A percentile compares a stretch with the other conserved stretches of the same genome.
Evolutionary conservation across 2,888 invertebrate genomes (phyloP).

Genomic region (Scelioninae gen. 1): DNA sequence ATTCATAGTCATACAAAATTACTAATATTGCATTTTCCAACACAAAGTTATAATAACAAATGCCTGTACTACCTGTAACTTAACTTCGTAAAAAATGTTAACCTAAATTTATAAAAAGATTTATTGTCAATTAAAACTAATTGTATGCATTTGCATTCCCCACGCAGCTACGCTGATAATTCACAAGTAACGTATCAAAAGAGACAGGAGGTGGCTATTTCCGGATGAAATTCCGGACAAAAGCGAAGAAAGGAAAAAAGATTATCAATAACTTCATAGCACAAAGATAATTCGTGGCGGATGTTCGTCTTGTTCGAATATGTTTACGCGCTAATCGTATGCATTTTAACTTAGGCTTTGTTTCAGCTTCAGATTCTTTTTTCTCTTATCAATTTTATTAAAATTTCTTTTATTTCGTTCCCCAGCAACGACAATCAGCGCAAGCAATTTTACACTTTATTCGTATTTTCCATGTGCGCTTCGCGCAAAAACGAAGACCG

Average conservation of each 20-base stretch:
- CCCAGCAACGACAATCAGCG: constrained; percentile 55
- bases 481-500: constrained; percentile 51
- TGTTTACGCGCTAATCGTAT: constrained; percentile 53
- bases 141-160: constrained; percentile 30
- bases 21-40: too few relatives aligned
- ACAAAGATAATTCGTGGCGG: constrained; percentile 57
- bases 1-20: too few relatives aligned
- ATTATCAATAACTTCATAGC: constrained; percentile 56
- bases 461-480: constrained; percentile 58
- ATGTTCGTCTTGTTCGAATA: constrained; percentile 48
- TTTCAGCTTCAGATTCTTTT: too few relatives aligned
- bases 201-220: constrained; percentile 60
- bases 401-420: constrained; percentile 26
- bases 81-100: too few relatives aligned
- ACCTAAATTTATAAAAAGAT: background rate
- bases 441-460: constrained; percentile 43
- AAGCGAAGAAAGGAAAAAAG: constrained; percentile 64
- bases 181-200: constrained; percentile 61
- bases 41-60: too few relatives aligned
- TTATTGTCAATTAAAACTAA: background rate
- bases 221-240: constrained; percentile 54
- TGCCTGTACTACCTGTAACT: too few relatives aligned
- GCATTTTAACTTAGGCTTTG: constrained; percentile 31
- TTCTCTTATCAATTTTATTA: too few relatives aligned
- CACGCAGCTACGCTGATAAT: constrained; percentile 38